phyloP scores from a whole-genome alignment of 1,140 invertebrate genomes.

The Contarinia nasturtii region DNA sequence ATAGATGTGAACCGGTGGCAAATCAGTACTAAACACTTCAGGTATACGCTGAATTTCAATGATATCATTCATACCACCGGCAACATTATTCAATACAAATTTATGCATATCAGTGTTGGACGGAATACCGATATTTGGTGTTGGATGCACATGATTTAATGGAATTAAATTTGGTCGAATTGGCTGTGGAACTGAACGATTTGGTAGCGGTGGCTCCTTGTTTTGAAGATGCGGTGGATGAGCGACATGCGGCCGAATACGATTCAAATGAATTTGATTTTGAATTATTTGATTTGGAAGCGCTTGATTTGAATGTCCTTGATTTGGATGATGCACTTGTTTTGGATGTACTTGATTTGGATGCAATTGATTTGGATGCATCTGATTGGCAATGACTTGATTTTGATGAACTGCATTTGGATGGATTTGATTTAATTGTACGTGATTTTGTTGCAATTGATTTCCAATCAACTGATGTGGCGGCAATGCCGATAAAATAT shows the following conservation, averaged over 20 bases:
- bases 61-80: too few species aligned
- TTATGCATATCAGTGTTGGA: background rate
- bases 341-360: conserved; percentile 4
- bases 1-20: conserved; percentile 4
- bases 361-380: background rate
- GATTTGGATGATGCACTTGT: conserved; percentile 4
- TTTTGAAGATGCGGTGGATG: background rate
- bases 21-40: conserved; percentile 13
- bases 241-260: background rate
- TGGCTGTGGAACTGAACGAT: background rate
- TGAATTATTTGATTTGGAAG: background rate
- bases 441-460: conserved; percentile 2
- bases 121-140: background rate
- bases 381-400: background rate
- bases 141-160: background rate
- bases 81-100: too few species aligned
- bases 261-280: background rate
- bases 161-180: conserved; percentile 1
- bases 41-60: conserved; percentile 11
- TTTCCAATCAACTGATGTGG: too few species aligned
- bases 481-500: background rate
- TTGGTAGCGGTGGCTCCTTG: background rate
- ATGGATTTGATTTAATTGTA: conserved; percentile 2
- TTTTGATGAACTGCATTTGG: too few species aligned
- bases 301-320: conserved; percentile 3